Evolutionary conservation across 2,797 vertebrate species (phyloP), one percentile per base, ranked within the genome.

Genomic region (Brachymystax lenok): DNA sequence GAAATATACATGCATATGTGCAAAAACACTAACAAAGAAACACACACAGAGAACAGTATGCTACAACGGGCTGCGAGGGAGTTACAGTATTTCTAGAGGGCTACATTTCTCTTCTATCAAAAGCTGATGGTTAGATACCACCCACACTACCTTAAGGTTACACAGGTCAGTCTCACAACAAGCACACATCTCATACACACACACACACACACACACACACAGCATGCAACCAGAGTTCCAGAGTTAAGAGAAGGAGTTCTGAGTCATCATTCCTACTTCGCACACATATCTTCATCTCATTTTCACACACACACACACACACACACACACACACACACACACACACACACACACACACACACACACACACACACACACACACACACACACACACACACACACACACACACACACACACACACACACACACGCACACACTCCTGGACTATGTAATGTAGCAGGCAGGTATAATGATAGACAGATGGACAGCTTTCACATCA

Each of bases 121-220:
- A 90, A 73, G 80, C 86, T 87, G 84, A 88, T 68, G 77, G 50
- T 85, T 83, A 84, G 89, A 91, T 83, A 85, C 86, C 91, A 87
- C 93, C 92, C 88, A 94, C 91, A 80, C 88, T 90, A 87, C 86
- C 90, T 92, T 92, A 87, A 89, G 88, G 91, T 81, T 83, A 84
- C 86, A 77, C 86, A 86, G 92, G 93, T 93, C 90, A 92, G 82
- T 61, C 78, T 46, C 64, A 35, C 78, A 72, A 76, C 74, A 78
- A 70, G 74, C 73, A 75, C 67, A 75, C 75, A 71, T 74, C 77
- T 74, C 66, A 75, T 76, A 75, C 77, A 73, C 77, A 35, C 33
- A 35, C 33, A 35, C 33, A 35, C 33, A 35, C 73, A 64, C 61
- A 67, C 61, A 70, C 63, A 52, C 40, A 51, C 59, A 51, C 30